Evolutionary conservation across 2,797 vertebrate species (phyloP), one percentile per base, ranked within the genome.

Genomic region (Xiphorhynchus erythropygius): DNA sequence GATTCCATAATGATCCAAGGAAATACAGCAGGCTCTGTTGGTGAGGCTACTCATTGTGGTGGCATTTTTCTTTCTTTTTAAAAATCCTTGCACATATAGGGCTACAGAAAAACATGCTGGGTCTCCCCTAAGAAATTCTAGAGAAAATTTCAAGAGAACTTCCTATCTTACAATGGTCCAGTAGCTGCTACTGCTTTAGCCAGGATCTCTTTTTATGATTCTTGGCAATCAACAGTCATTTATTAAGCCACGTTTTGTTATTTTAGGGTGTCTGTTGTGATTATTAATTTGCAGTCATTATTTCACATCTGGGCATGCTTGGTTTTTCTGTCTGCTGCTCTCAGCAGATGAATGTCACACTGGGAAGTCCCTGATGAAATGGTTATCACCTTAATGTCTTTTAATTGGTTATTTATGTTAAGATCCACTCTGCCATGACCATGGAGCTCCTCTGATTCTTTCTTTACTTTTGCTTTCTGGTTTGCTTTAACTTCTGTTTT

Each of bases 401-500:
- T 81, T 69, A 88, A 69, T 71, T 78, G 27, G 4, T 84, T 60
- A 55, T 89, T 93, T 93, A 39, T 83, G 12, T 60, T 76, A 46
- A 64, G 59, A 80, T 39, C 37, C 17, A 68, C n/a, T 47, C 49
- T 89, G 46, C 32, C 33, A 30, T 0, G 2, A 37, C 69, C 49
- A 47, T 7, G 70, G 37, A 70, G 28, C 47, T 84, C 33, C 41
- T 96, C 52, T 84, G 63, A 46, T 67, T 10, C 41, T 80, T 84
- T 74, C 49, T 92, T 95, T 84, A 75, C 69, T 93, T 93, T 68
- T 91, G 57, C 85, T 94, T 94, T 79, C 49, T 79, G 41, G 12
- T 85, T 77, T 90, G 28, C 42, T 91, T 87, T 78, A 64, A 53
- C 57, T 90, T 92, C 53, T 87, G 0, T 76, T 90, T 74, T 84